These are phyloP conservation scores for Mantis religiosa DNA, from an alignment of 2,888 invertebrate species.

Conservation along the genomic window DNA sequence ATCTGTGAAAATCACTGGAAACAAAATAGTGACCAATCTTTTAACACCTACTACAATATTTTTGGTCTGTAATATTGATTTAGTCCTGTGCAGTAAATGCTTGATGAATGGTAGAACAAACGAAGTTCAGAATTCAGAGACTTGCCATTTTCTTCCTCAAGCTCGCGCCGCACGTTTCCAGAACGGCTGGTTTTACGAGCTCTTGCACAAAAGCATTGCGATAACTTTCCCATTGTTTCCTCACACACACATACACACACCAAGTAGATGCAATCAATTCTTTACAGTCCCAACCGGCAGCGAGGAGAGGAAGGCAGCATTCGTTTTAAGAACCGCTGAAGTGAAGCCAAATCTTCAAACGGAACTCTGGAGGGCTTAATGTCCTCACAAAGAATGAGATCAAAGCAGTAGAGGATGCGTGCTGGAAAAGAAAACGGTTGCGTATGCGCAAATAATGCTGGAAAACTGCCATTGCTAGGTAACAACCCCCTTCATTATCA, in stretches of 20 bases:
- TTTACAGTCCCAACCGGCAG: neutral
- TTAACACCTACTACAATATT: no score
- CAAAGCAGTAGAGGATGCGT: neutral
- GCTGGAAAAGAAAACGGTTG: neutral
- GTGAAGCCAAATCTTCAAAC: neutral
- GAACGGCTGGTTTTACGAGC: neutral
- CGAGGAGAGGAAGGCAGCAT: neutral
- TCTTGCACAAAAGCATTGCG: neutral
- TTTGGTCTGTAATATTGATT: no score
- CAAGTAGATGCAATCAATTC: neutral
- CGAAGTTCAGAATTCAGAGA: neutral
- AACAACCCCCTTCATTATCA: no score
- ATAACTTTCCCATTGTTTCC: neutral
- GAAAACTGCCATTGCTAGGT: neutral
- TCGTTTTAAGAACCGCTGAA: neutral
- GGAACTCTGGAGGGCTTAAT: neutral
- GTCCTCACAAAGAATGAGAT: neutral
- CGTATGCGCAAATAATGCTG: neutral
- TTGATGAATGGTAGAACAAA: neutral
- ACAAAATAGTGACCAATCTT: no score
- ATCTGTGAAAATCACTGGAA: no score
- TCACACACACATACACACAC: neutral
- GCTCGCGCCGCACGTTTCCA: neutral
- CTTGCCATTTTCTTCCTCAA: neutral
- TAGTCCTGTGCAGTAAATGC: neutral